Conservation (phyloP, 2,797 vertebrate species). For the Nyctibius grandis region DNA sequence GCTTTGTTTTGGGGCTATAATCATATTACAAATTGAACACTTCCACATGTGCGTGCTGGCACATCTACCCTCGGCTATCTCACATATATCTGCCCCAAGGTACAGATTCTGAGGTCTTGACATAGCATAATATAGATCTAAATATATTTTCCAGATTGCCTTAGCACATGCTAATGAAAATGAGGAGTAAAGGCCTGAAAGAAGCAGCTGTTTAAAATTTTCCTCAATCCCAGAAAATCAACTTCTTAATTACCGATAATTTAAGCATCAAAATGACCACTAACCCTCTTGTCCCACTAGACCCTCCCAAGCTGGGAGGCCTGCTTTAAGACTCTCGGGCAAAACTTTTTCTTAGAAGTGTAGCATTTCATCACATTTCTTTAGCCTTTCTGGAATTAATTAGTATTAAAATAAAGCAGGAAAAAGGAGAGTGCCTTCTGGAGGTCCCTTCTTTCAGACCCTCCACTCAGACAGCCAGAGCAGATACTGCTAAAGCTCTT, state of each 20-base stretch:
- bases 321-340: neutral
- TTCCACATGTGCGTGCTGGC: conserved; percentile 77
- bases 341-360: neutral
- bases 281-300: conserved; percentile 36
- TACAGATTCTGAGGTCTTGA: conserved; percentile 52
- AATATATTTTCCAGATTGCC: conserved; percentile 63
- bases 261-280: conserved; percentile 59
- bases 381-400: conserved; percentile 55
- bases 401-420: conserved; percentile 47
- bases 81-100: conserved; percentile 55
- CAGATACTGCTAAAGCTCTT: neutral
- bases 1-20: conserved; percentile 74
- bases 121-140: conserved; percentile 25
- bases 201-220: conserved; percentile 67
- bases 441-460: neutral
- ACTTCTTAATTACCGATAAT: conserved; percentile 69
- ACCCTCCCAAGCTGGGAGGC: conserved; percentile 28
- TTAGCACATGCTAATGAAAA: conserved; percentile 58
- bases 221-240: conserved; percentile 50
- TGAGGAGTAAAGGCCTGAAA: neutral
- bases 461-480: neutral
- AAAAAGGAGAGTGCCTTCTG: neutral
- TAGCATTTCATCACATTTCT: conserved; percentile 24
- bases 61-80: conserved; percentile 68
- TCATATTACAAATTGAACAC: conserved; percentile 79